Base-by-base conservation (phyloP, 2,888 invertebrate species). In the Cynaeus angustus region DNA sequence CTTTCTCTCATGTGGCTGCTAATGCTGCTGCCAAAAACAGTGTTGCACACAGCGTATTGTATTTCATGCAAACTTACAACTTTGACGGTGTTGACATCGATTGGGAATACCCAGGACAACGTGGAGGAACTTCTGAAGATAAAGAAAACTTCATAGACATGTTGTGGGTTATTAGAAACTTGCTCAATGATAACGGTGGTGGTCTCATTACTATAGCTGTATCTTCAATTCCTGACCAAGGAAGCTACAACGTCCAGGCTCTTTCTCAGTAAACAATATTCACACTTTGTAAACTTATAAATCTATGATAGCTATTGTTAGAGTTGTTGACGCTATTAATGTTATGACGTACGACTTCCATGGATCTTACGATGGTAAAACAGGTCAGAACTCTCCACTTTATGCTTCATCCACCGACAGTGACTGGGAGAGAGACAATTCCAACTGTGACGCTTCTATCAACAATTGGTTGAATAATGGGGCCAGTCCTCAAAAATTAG, bases 301-400 rank as follows among this genome's bases (percentile, higher is more conserved):
- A n/a, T 10, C 6, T 58, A 3, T 9, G 5, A 13, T 7, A 28
- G 2, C 14, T 28, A 7, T 56, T 50, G 66, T 0, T 10, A 69
- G 66, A 41, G 38, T 50, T 72, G 80, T 93, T 16, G 89, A 94
- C 77, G 86, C 90, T 21, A 88, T 93, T 46, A 90, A 90, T 76
- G 77, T 94, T 0, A 94, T 94, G 93, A 82, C 91, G 0, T 94
- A 94, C 75, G 94, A 94, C 79, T 85, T 92, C 76, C 89, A 92
- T 74, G 92, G 93, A 14, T n/a, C 33, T 6, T 82, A 91, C 90
- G 92, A 91, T 10, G 41, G 28, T 4, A 84, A 84, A 0, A 89
- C 91, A 0, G 92, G 91, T 0, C 88, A 90, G 53, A 91, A 92
- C 78, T 87, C 93, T 0, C 90, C 91, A 0, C 84, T 94, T 0